Evolutionary conservation across 1,140 invertebrate species (phyloP), one percentile per base, ranked within the genome.

Genomic region (Andricus grossulariae): DNA sequence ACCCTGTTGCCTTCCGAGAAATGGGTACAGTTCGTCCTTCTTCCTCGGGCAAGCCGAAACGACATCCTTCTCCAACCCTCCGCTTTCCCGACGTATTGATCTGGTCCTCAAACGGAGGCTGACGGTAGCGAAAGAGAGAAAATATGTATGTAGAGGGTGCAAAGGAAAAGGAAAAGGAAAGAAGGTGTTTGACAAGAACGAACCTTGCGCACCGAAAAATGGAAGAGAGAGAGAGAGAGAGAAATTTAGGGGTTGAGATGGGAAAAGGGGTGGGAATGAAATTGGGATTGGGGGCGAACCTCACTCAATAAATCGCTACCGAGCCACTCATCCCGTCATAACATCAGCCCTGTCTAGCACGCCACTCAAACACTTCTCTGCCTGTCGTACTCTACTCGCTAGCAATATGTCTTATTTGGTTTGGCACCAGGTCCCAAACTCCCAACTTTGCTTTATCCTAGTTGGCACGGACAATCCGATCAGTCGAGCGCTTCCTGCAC

Each of bases 31-130:
- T 83, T 83, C 76, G 82, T 84, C 80, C 83, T 77, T 84, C 32
- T 76, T 32, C 52, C 18, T 55, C 21, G 55, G 52, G 7, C 13
- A 3, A 73, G 57, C 57, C 32, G 75, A 19, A 57, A 76, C 51
- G 54, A 72, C 55, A 72, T 39, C 39, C 80, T 60, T 73, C 21
- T 76, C 78, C 19, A 52, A 55, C 45, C 75, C 18, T 75, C 75
- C 50, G 49, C 51, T 21, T 55, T 80, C 84, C 78, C 86, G 85
- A 86, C 85, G 87, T 90, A 90, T 90, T 90, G 89, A 90, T 90
- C 80, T 74, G 80, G 73, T 85, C 79, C 86, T 85, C 81, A 83
- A 82, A 60, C 86, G 87, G 82, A 84, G 78, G 80, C 83, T 75
- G 81, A 85, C 55, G 25, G 12, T 12, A 57, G 10, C 25, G 19